These are phyloP conservation scores for Cercopithecus mona DNA, from an alignment of 2,113 vertebrate species.

Conservation along the genomic window DNA sequence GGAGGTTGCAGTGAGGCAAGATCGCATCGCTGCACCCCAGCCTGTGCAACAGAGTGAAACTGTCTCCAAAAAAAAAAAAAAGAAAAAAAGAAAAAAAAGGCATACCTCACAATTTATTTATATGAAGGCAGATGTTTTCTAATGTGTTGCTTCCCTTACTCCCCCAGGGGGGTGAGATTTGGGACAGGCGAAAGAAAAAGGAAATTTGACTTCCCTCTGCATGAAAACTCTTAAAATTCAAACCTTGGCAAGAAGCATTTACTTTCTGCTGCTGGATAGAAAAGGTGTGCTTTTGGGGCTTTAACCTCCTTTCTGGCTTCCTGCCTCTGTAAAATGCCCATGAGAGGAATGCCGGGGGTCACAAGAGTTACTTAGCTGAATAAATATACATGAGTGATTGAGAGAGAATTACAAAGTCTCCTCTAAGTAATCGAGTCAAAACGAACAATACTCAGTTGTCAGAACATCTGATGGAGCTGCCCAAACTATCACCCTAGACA, in stretches of 20 bases:
- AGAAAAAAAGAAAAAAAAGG: not conserved
- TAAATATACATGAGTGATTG: constrained; percentile 47
- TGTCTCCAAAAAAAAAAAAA: not conserved
- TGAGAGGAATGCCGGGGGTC: constrained; percentile 36
- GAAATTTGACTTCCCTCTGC: not conserved
- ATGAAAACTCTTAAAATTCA: not conserved
- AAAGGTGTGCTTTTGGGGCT: not conserved
- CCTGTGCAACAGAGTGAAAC: not conserved
- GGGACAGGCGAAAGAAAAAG: not conserved
- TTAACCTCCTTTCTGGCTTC: not conserved
- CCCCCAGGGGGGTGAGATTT: not conserved
- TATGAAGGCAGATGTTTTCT: not conserved
- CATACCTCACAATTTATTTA: not conserved
- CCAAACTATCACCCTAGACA: not conserved
- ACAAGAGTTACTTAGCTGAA: constrained; percentile 52
- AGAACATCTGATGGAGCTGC: constrained; percentile 17
- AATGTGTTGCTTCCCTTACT: not conserved
- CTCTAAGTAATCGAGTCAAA: constrained; percentile 50
- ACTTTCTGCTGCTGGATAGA: not conserved
- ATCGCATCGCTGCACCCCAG: not conserved
- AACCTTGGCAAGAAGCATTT: not conserved
- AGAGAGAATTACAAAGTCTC: constrained; percentile 33
- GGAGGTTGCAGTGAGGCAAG: not conserved
- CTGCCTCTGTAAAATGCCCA: constrained; percentile 31
- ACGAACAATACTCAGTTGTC: constrained; percentile 41